Evolutionary conservation across 2,888 invertebrate genomes (phyloP).

Genomic region (Noctua janthe): DNA sequence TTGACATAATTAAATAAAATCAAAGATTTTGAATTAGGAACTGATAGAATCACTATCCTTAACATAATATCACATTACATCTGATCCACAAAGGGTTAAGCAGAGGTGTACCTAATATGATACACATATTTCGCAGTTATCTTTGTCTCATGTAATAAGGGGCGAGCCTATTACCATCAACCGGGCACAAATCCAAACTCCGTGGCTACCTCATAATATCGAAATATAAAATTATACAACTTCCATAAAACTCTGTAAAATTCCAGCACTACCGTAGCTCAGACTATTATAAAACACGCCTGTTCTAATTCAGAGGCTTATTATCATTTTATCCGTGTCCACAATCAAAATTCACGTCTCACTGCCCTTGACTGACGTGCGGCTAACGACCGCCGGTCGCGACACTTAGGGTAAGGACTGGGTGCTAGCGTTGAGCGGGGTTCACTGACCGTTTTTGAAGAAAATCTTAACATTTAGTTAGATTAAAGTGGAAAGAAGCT

Average conservation of each 20-base stretch:
- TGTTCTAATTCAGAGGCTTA: constrained; percentile 63
- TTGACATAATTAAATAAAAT: too few species aligned
- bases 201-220: neutral
- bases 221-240: neutral
- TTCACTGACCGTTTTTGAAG: neutral
- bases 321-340: constrained; percentile 68
- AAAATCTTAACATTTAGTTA: neutral
- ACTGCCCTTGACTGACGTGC: constrained; percentile 67
- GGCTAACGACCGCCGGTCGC: constrained; percentile 67
- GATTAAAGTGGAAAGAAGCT: neutral
- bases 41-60: too few species aligned
- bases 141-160: neutral
- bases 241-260: neutral
- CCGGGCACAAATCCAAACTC: neutral
- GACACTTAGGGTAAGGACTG: constrained; percentile 21
- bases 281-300: constrained; percentile 44
- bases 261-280: constrained; percentile 6
- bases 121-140: neutral
- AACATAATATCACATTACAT: too few species aligned
- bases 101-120: neutral
- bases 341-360: constrained; percentile 72
- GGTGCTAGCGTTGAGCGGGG: constrained; percentile 6
- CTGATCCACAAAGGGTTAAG: neutral
- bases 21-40: too few species aligned
- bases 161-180: neutral